A percentile compares a stretch with the other conserved stretches of the same genome.
Evolutionary conservation across 2,797 vertebrate species (phyloP).

Genomic region (Molossus molossus): DNA sequence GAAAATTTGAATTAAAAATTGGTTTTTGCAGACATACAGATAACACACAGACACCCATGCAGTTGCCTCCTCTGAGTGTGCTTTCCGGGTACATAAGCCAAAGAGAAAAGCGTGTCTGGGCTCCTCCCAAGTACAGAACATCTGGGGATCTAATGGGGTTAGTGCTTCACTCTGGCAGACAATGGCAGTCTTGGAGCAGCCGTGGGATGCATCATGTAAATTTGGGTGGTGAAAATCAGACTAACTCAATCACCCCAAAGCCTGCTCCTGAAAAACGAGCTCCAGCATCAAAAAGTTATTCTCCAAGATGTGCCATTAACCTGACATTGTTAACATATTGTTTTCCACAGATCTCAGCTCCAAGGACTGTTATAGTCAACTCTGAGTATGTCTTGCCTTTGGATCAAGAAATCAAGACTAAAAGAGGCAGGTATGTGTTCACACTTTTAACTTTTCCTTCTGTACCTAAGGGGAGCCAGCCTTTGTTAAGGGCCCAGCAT

Average conservation of each 20-base stretch:
- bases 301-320: neutral
- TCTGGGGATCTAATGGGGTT: accelerated
- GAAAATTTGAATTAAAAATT: neutral
- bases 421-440: neutral
- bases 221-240: neutral
- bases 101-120: neutral
- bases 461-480: neutral
- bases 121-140: neutral
- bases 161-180: neutral
- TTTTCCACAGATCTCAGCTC: neutral
- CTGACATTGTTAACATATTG: neutral
- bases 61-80: neutral
- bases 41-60: neutral
- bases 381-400: neutral
- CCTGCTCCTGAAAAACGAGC: neutral
- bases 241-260: neutral
- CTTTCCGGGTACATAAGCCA: neutral
- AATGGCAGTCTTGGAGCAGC: neutral
- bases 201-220: accelerated
- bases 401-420: neutral
- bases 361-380: neutral
- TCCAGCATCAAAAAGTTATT: neutral
- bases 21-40: neutral
- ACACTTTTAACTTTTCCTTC: neutral
- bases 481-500: neutral